Conservation (phyloP, 37 sponge, comb jelly and placozoan genomes). For the Geodia barretti region DNA sequence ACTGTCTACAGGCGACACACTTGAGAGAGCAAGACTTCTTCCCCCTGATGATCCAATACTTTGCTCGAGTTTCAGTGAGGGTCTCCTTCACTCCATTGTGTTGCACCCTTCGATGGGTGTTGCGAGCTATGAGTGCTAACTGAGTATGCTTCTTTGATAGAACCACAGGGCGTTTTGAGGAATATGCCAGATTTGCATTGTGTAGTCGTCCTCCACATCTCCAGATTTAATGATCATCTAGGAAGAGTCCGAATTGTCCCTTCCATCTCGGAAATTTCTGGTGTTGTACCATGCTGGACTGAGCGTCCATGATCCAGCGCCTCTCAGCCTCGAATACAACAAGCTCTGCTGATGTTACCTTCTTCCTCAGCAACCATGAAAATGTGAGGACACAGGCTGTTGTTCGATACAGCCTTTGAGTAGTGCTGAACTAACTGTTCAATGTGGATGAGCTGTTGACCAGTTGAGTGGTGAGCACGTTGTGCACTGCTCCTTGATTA, state of each 20-base stretch:
- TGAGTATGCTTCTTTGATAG: too few relatives aligned
- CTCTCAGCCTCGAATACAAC: slow-evolving; percentile 13
- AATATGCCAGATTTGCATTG: slow-evolving; percentile 14
- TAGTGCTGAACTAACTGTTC: slow-evolving; percentile 18
- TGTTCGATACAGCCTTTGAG: slow-evolving; percentile 13
- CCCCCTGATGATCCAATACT: slow-evolving; percentile 31
- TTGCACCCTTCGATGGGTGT: slow-evolving; percentile 18
- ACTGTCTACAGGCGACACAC: too few relatives aligned
- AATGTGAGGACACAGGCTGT: slow-evolving; percentile 15
- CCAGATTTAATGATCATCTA: background rate
- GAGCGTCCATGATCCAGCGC: slow-evolving; percentile 13
- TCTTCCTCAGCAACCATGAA: background rate
- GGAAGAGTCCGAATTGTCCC: slow-evolving; percentile 7
- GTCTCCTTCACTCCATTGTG: slow-evolving; percentile 39
- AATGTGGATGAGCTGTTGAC: slow-evolving; percentile 7
- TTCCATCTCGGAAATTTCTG: slow-evolving; percentile 18
- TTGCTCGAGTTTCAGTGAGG: slow-evolving; percentile 18
- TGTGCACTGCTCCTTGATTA: background rate
- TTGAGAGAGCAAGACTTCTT: too few relatives aligned
- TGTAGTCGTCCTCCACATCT: slow-evolving; percentile 16
- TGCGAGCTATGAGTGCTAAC: slow-evolving; percentile 2
- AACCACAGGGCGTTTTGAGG: slow-evolving; percentile 4
- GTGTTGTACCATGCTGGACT: background rate
- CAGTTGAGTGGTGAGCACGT: slow-evolving; percentile 1
- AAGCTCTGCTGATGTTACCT: slow-evolving; percentile 5